A percentile compares a stretch with the other conserved stretches of the same genome.
Conservation (phyloP, 35 echinoderm and acorn worm genomes). For the Heliocidaris tuberculata region DNA sequence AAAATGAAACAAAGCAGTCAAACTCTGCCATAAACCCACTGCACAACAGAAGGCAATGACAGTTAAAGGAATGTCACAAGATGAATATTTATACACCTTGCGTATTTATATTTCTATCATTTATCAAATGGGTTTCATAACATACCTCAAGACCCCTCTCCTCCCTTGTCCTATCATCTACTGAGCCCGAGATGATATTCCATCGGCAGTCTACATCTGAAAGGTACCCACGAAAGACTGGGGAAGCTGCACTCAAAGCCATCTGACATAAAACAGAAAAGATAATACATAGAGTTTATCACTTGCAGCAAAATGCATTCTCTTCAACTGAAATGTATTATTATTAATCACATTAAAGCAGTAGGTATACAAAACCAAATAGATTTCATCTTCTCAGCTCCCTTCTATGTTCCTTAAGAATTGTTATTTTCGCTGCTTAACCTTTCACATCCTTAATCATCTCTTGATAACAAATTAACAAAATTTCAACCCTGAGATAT, state of each 20-base stretch:
- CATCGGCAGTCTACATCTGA: constrained; percentile 87
- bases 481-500: neutral
- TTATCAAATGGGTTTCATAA: too few species aligned
- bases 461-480: neutral
- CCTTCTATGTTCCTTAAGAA: neutral
- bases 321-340: neutral
- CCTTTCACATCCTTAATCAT: too few species aligned
- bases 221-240: constrained; percentile 83
- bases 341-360: neutral
- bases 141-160: constrained; percentile 84
- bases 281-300: neutral
- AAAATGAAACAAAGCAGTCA: too few species aligned
- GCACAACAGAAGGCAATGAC: too few species aligned
- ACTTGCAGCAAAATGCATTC: neutral
- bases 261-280: constrained; percentile 52
- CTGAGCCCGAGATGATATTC: constrained; percentile 81
- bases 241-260: constrained; percentile 84
- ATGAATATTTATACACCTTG: too few species aligned
- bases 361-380: neutral
- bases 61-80: too few species aligned
- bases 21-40: too few species aligned
- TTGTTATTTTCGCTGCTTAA: neutral
- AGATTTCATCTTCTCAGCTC: neutral
- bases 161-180: constrained; percentile 84
- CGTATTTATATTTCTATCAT: too few species aligned